A percentile compares a stretch with the other conserved stretches of the same genome.
Evolutionary conservation across 2,113 vertebrate genomes (phyloP).

Genomic region (Mustelus asterias): DNA sequence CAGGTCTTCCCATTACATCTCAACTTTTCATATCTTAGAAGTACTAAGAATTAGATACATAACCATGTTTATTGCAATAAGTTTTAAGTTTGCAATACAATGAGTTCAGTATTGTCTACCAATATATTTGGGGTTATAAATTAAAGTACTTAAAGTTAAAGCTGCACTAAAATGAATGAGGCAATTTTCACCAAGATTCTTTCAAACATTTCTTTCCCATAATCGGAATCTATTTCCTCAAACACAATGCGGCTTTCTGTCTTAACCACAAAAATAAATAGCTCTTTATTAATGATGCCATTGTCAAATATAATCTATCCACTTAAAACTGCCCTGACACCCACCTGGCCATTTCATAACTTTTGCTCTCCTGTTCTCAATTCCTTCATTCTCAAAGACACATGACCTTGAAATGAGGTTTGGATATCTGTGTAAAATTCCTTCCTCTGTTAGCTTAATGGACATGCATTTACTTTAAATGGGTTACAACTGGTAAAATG

Average conservation of each 20-base stretch:
- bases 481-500: background rate
- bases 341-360: background rate
- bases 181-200: background rate
- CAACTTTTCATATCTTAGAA: background rate
- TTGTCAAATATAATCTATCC: background rate
- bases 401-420: background rate
- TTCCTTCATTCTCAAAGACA: background rate
- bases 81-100: background rate
- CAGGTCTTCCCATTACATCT: background rate
- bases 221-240: background rate
- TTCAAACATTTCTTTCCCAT: background rate
- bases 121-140: background rate
- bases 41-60: background rate
- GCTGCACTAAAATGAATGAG: background rate
- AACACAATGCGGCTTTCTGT: background rate
- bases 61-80: background rate
- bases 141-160: background rate
- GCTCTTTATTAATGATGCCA: background rate
- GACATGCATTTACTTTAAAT: background rate
- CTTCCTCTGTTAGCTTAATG: background rate
- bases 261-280: background rate
- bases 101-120: background rate
- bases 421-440: background rate
- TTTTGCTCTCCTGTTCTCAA: background rate
- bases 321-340: background rate